A percentile compares a stretch with the other conserved stretches of the same genome.
Conservation (phyloP, 2,797 vertebrate genomes). For the Alosa sapidissima region DNA sequence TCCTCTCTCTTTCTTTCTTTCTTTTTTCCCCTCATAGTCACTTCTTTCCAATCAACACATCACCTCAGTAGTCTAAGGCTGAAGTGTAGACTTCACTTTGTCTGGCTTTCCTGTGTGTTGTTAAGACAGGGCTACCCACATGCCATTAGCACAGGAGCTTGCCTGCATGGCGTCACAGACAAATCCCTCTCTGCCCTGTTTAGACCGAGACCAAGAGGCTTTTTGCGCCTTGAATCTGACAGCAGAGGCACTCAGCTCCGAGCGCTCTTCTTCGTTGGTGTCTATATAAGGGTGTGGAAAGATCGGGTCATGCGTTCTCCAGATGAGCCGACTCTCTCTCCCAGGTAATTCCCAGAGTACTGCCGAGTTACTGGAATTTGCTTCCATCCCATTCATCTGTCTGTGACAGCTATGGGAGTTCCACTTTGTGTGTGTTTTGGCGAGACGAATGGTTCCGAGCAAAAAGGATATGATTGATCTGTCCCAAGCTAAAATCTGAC, state of each 20-base stretch:
- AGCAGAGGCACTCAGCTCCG: neutral
- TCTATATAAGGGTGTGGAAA: conserved; percentile 58
- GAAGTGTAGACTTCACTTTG: conserved; percentile 4
- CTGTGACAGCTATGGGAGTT: neutral
- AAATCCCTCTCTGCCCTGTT: neutral
- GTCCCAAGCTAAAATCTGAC: neutral
- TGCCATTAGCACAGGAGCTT: neutral
- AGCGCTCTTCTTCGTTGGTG: conserved; percentile 13
- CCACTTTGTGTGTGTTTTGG: neutral
- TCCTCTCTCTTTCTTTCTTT: neutral
- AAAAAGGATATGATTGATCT: neutral
- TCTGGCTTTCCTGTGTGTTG: neutral
- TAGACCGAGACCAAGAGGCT: neutral
- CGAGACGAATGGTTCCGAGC: neutral
- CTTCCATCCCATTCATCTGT: neutral
- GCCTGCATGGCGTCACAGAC: neutral
- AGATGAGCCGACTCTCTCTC: neutral
- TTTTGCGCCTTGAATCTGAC: neutral
- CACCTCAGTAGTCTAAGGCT: neutral
- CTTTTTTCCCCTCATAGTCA: neutral
- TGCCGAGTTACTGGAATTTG: conserved; percentile 25
- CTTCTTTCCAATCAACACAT: neutral
- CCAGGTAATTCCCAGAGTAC: conserved; percentile 25
- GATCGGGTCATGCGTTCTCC: conserved; percentile 25
- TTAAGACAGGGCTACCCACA: neutral